Evolutionary conservation across 2,113 vertebrate species (phyloP).

Genomic region (Centropus bengalensis): DNA sequence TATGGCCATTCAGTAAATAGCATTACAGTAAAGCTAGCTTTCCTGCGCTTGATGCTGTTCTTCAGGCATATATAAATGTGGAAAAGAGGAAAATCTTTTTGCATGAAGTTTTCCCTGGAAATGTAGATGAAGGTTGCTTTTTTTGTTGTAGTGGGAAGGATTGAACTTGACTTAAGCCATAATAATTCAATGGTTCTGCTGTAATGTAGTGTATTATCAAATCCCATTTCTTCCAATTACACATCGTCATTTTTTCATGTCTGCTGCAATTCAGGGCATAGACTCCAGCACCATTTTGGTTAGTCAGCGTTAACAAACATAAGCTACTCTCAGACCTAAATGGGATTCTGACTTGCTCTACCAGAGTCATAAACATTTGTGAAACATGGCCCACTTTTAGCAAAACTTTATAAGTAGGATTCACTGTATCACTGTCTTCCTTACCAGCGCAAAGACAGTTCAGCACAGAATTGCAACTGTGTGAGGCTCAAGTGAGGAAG

Average conservation of each 20-base stretch:
- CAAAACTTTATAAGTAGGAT: not conserved
- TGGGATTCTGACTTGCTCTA: not conserved
- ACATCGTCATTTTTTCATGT: not conserved
- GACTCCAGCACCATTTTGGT: not conserved
- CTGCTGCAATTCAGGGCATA: not conserved
- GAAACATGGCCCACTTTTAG: not conserved
- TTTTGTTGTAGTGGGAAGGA: not conserved
- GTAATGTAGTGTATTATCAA: not conserved
- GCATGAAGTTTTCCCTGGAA: not conserved
- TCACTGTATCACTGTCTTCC: not conserved
- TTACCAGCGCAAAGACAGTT: conserved; percentile 21
- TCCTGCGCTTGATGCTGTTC: not conserved
- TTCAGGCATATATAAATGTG: not conserved
- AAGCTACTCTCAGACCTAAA: not conserved
- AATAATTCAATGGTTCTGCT: not conserved
- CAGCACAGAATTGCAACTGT: conserved; percentile 8
- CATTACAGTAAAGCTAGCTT: not conserved
- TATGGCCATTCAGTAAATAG: not conserved
- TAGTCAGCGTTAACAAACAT: conserved; percentile 10
- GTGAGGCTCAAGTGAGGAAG: conserved; percentile 41
- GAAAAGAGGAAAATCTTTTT: not conserved
- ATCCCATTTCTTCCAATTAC: not conserved
- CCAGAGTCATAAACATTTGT: not conserved
- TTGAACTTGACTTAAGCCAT: not conserved
- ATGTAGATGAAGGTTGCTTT: not conserved